phyloP scores from a whole-genome alignment of 2,113 vertebrate genomes.

The Panurus biarmicus region DNA sequence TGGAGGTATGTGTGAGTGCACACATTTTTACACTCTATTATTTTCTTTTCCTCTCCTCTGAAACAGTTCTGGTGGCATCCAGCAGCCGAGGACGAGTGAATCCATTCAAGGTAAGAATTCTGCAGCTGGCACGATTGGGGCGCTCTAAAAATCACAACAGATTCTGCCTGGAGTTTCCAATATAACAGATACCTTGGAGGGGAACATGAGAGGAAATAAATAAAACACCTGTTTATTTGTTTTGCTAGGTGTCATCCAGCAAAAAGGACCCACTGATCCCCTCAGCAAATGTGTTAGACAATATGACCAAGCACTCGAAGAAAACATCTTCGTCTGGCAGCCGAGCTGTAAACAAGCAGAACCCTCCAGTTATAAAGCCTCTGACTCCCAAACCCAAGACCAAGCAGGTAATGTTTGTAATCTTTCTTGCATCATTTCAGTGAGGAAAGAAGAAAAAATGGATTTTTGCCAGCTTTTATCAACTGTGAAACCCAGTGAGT shows the following conservation, averaged over 20 bases:
- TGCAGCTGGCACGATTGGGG: neutral
- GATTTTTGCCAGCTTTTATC: neutral
- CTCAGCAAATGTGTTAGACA: slow-evolving; percentile 81
- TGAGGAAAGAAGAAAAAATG: neutral
- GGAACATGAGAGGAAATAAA: neutral
- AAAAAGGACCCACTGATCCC: slow-evolving; percentile 71
- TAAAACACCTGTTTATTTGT: neutral
- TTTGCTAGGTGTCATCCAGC: slow-evolving; percentile 72
- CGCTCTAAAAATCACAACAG: neutral
- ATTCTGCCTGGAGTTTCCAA: neutral
- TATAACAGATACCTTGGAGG: neutral
- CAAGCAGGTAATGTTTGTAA: slow-evolving; percentile 75
- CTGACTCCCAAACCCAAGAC: slow-evolving; percentile 81
- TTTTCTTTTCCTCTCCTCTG: slow-evolving; percentile 14
- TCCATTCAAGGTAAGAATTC: slow-evolving; percentile 89
- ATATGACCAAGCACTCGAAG: slow-evolving; percentile 76
- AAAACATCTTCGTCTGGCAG: slow-evolving; percentile 57
- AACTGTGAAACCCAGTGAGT: neutral
- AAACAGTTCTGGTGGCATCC: slow-evolving; percentile 47
- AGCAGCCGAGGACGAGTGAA: slow-evolving; percentile 81
- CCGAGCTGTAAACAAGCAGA: slow-evolving; percentile 66
- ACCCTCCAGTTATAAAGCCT: slow-evolving; percentile 83
- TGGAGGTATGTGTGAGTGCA: too few relatives aligned
- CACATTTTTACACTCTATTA: neutral
- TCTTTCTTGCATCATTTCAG: neutral